Evolutionary conservation across 1,140 invertebrate genomes (phyloP).

Genomic region (Orchestia grillus): DNA sequence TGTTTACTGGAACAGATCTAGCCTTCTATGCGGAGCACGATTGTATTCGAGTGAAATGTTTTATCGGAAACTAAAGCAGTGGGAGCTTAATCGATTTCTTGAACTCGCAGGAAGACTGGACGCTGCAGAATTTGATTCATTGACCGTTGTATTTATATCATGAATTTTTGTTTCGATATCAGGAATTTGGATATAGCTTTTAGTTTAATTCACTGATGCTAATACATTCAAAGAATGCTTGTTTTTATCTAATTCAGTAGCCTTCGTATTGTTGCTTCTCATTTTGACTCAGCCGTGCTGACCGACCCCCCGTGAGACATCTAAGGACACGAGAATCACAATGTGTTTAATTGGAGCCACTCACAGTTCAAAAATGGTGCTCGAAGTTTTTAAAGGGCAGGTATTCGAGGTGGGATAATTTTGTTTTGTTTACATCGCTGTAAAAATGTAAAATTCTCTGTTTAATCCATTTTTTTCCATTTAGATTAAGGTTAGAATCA

Average conservation of each 20-base stretch:
- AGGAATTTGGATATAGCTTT: not conserved
- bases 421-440: not conserved
- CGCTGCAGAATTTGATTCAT: not conserved
- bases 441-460: not conserved
- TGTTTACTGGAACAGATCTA: too few relatives aligned
- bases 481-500: not conserved
- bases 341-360: not conserved
- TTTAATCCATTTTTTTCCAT: not conserved
- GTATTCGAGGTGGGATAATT: not conserved
- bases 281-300: too few relatives aligned
- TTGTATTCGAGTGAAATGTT: not conserved
- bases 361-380: not conserved
- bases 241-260: not conserved
- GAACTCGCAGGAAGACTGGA: not conserved
- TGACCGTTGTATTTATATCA: not conserved
- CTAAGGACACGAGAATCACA: not conserved
- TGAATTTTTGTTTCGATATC: not conserved
- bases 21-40: too few relatives aligned
- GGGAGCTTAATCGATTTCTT: not conserved
- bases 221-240: not conserved
- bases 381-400: not conserved
- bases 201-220: not conserved
- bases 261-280: not conserved
- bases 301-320: too few relatives aligned
- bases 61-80: not conserved